Evolutionary conservation across 2,797 vertebrate species (phyloP).

Genomic region (Microhierax caerulescens): DNA sequence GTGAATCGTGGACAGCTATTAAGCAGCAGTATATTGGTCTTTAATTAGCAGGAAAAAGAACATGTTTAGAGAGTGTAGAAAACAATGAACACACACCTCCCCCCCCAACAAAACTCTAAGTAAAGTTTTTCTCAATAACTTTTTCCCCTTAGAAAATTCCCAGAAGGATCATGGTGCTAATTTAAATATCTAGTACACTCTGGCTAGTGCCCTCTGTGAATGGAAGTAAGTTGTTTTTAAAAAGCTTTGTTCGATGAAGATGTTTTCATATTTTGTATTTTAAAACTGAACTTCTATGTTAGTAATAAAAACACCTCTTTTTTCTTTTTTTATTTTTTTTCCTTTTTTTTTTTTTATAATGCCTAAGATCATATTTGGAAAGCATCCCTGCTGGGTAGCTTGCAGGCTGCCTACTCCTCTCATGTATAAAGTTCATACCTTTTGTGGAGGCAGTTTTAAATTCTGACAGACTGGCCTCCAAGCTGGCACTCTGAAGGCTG

Average conservation of each 20-base stretch:
- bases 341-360: background rate
- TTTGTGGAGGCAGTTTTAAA: background rate
- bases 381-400: background rate
- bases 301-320: background rate
- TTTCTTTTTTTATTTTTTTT: background rate
- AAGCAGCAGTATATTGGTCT: background rate
- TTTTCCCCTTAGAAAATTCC: background rate
- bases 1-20: background rate
- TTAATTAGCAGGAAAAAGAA: conserved; percentile 17
- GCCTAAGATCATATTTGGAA: conserved; percentile 18
- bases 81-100: too few species aligned
- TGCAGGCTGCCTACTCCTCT: background rate
- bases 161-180: background rate
- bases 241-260: background rate
- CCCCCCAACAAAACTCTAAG: background rate
- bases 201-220: background rate
- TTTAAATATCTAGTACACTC: background rate
- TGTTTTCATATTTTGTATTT: background rate
- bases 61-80: background rate
- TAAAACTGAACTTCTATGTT: background rate
- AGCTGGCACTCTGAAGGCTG: background rate
- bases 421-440: conserved; percentile 27
- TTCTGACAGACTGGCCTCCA: conserved; percentile 53
- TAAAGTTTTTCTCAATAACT: background rate
- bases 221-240: background rate